These are phyloP conservation scores for Gavialis gangeticus DNA, from an alignment of 2,113 vertebrate genomes.

Conservation along the genomic window DNA sequence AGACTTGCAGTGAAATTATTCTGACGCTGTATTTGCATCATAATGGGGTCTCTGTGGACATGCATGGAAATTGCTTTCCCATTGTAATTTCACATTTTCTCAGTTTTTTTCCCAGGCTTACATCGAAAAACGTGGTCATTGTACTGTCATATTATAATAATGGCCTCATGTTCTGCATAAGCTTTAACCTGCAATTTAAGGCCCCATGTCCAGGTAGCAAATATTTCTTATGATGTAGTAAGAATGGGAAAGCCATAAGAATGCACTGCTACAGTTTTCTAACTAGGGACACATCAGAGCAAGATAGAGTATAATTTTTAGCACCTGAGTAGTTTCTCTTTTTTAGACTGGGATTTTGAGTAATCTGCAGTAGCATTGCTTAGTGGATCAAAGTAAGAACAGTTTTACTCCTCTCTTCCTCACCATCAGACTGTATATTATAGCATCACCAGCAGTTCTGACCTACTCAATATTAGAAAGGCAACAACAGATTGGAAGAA, in stretches of 20 bases:
- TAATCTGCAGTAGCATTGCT: not conserved
- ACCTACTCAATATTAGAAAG: not conserved
- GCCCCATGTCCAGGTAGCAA: not conserved
- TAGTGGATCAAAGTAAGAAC: not conserved
- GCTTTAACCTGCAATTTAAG: not conserved
- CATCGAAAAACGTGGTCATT: not conserved
- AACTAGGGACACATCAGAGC: not conserved
- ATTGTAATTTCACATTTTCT: not conserved
- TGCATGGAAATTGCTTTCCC: not conserved
- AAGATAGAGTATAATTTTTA: not conserved
- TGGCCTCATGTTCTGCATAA: fast-evolving
- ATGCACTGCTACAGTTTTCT: not conserved
- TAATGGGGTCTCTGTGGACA: too few species aligned
- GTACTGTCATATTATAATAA: not conserved
- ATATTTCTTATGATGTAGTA: not conserved
- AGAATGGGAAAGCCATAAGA: not conserved
- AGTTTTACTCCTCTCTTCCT: not conserved
- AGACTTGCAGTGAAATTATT: not conserved
- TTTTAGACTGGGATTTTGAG: not conserved
- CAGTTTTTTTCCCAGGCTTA: fast-evolving
- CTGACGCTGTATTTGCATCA: not conserved
- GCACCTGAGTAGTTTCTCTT: not conserved
- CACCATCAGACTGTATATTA: not conserved
- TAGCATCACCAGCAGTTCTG: not conserved
- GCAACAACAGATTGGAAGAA: not conserved